Evolutionary conservation across 2,797 vertebrate genomes (phyloP).

Genomic region (Myotis planiceps): DNA sequence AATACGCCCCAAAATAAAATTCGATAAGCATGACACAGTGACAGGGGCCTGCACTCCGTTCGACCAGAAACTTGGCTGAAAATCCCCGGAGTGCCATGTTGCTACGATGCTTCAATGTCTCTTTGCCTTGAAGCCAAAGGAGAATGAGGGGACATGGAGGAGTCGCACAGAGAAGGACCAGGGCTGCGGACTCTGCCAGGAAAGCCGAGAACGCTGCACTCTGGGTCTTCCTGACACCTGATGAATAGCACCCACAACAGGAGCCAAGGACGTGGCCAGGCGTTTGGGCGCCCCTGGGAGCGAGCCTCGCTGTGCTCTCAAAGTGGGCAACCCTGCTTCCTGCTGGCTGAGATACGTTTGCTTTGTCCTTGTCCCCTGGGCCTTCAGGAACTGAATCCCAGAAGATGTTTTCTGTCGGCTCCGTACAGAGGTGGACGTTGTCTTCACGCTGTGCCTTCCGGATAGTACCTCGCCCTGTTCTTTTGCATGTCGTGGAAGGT

Average conservation of each 20-base stretch:
- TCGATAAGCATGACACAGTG: not conserved
- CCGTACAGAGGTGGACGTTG: not conserved
- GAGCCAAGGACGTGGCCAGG: not conserved
- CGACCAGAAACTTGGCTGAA: not conserved
- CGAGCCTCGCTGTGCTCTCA: not conserved
- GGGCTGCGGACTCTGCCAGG: not conserved
- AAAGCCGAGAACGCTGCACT: not conserved
- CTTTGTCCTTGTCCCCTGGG: not conserved
- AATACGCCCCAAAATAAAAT: not conserved
- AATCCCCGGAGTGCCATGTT: not conserved
- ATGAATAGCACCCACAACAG: not conserved
- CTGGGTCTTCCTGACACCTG: not conserved
- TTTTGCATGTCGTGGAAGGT: not conserved
- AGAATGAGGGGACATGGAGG: not conserved
- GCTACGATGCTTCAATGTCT: not conserved
- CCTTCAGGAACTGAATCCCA: not conserved
- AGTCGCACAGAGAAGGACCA: not conserved
- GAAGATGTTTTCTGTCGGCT: not conserved
- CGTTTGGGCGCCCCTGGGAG: not conserved
- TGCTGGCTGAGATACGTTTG: not conserved
- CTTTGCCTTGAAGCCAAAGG: not conserved
- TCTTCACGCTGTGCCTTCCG: not conserved
- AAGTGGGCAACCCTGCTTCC: accelerated
- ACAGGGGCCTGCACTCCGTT: not conserved
- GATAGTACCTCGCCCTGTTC: not conserved